Evolutionary conservation across 1,140 invertebrate species (phyloP), one percentile per base, ranked within the genome.

Genomic region (Scaptomyza pallida): DNA sequence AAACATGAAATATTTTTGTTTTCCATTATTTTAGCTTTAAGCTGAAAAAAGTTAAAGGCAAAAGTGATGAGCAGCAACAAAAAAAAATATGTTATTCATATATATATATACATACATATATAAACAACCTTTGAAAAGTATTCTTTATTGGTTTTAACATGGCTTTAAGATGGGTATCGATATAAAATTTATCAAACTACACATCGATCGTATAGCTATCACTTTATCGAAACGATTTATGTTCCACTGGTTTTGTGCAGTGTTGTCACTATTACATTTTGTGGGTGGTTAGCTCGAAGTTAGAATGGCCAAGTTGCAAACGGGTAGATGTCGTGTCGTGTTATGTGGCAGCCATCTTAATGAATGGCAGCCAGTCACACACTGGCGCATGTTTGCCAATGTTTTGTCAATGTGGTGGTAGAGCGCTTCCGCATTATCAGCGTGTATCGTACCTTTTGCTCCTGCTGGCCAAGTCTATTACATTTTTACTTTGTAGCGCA

Each of bases 341-440:
- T 37, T 51, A 26, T 51, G 19, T 30, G 47, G 54, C 41, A 65
- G 23, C 15, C 26, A 2, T 30, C 30, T 74, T 70, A 74, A 74
- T 70, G 59, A 74, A 74, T 70, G 60, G 13, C 52, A 33, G 48
- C 59, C 15, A 74, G 72, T 70, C 72, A 74, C 59, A 70, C 59
- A 63, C 59, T 21, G 19, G 59, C 37, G 67, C 65, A 62, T 74
- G 67, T 63, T 63, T 74, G 54, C 52, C 56, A 26, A 71, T 57
- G 59, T 63, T 74, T 71, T 74, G 72, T 74, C 72, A 74, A 70
- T 74, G 67, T 30, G 1, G 26, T n/a, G n/a, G n/a, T n/a, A 30
- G 8, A 44, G 10, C 47, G 35, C 59, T 62, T 62, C 55, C 55
- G 63, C 70, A 44, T 61, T 68, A 60, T 60, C 55, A 47, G 40